Percentiles rank a stretch among this genome's conserved stretches.
Conservation (phyloP, 2,797 vertebrate genomes). For the Eospalax fontanierii region DNA sequence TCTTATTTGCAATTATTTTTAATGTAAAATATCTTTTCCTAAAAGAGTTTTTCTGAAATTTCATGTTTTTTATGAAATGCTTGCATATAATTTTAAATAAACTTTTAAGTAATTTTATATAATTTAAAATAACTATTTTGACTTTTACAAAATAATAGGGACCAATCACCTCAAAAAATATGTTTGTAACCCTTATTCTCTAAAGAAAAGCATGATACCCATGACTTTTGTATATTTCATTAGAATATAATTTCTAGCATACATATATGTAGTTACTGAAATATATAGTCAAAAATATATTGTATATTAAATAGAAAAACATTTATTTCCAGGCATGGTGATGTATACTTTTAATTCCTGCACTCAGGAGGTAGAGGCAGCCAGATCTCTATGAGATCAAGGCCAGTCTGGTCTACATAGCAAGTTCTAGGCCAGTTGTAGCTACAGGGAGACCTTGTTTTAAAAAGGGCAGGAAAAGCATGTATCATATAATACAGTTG, state of each 20-base stretch:
- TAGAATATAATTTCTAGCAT: constrained; percentile 13
- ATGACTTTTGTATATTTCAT: not conserved
- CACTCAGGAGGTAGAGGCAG: no score
- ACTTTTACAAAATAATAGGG: not conserved
- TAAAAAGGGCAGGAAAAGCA: not conserved
- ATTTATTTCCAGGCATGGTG: not conserved
- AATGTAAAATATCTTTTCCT: not conserved
- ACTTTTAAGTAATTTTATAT: not conserved
- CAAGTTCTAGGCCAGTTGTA: no score
- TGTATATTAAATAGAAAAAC: not conserved
- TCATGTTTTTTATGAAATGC: not conserved
- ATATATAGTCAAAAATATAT: not conserved
- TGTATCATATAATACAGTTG: constrained; percentile 33
- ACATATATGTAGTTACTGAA: not conserved
- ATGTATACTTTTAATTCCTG: no score
- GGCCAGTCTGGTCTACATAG: no score
- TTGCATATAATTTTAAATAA: constrained; percentile 29
- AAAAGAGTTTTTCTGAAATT: constrained; percentile 46
- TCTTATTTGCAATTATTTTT: constrained; percentile 41
- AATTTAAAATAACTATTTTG: no score
- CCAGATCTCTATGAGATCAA: no score
- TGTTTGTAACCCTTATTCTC: not conserved
- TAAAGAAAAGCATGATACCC: not conserved
- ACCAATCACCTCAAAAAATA: not conserved
- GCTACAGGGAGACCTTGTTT: no score